Conservation (phyloP, 1,140 invertebrate genomes). For the Listronotus bonariensis region DNA sequence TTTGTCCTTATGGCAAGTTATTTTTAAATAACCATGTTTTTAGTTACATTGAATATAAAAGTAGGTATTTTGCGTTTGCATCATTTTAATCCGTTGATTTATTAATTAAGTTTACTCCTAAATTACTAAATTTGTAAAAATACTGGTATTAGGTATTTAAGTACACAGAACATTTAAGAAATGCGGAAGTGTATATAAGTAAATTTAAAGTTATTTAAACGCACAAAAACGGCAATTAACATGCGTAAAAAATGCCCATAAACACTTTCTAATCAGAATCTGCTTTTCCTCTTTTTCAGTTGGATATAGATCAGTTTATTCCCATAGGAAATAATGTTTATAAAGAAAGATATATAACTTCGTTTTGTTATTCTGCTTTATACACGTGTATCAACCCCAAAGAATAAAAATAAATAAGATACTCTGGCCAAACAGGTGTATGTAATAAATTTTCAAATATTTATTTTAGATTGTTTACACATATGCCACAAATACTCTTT, state of each 20-base stretch:
- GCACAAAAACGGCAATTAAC: slow-evolving; percentile 1
- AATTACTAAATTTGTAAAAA: too few species aligned
- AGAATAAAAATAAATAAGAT: slow-evolving; percentile 22
- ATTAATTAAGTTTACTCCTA: too few species aligned
- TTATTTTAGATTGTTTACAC: slow-evolving; percentile 23
- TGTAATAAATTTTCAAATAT: slow-evolving; percentile 25
- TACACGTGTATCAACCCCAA: slow-evolving; percentile 24
- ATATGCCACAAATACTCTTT: slow-evolving; percentile 2
- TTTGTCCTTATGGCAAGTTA: too few species aligned
- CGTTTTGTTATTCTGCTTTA: slow-evolving; percentile 16
- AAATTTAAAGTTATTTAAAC: too few species aligned
- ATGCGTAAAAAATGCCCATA: slow-evolving; percentile 14
- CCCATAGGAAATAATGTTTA: slow-evolving; percentile 32
- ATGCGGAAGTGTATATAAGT: too few species aligned
- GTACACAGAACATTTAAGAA: too few species aligned
- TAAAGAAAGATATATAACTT: slow-evolving; percentile 26
- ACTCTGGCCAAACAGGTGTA: slow-evolving; percentile 24
- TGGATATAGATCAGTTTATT: slow-evolving; percentile 14
- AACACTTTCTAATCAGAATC: slow-evolving; percentile 10
- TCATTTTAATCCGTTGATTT: too few species aligned
- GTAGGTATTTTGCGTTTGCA: too few species aligned
- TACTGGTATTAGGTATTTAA: too few species aligned
- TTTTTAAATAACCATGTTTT: too few species aligned
- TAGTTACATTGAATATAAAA: too few species aligned
- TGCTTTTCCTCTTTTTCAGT: slow-evolving; percentile 17